These are phyloP conservation scores for Lasioglossum morio DNA, from an alignment of 2,888 invertebrate genomes.

Conservation along the genomic window DNA sequence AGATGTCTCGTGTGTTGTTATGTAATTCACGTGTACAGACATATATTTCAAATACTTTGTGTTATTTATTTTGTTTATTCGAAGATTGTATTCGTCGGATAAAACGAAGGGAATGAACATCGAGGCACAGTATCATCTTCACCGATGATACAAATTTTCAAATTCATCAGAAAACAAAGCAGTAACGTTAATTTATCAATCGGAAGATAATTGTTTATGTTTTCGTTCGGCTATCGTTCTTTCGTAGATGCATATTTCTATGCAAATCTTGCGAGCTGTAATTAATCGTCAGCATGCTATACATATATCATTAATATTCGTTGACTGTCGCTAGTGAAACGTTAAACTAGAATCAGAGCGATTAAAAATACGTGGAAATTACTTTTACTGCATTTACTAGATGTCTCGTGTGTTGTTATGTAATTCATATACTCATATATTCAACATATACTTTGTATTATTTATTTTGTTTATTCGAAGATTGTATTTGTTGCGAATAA, in stretches of 20 bases:
- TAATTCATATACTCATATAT: too few relatives aligned
- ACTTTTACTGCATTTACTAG: not conserved
- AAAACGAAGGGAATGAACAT: not conserved
- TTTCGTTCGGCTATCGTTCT: not conserved
- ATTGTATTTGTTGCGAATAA: not conserved
- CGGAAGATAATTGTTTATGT: not conserved
- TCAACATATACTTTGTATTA: not conserved
- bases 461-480: not conserved
- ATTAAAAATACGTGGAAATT: constrained; percentile 3
- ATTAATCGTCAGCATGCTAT: not conserved
- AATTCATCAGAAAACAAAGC: not conserved
- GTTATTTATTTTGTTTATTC: not conserved
- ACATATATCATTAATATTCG: not conserved
- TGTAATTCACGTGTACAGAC: constrained; percentile 28
- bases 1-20: constrained; percentile 10
- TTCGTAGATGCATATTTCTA: not conserved
- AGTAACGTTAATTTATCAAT: not conserved
- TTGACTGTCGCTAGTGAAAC: not conserved
- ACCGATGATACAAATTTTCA: not conserved
- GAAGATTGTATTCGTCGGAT: not conserved
- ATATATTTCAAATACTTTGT: not conserved
- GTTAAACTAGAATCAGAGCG: not conserved
- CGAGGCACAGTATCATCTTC: not conserved
- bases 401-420: constrained; percentile 16
- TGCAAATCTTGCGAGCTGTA: not conserved